Evolutionary conservation across 2,888 invertebrate species (phyloP), one percentile per base, ranked within the genome.

Genomic region (Drosophila recens): DNA sequence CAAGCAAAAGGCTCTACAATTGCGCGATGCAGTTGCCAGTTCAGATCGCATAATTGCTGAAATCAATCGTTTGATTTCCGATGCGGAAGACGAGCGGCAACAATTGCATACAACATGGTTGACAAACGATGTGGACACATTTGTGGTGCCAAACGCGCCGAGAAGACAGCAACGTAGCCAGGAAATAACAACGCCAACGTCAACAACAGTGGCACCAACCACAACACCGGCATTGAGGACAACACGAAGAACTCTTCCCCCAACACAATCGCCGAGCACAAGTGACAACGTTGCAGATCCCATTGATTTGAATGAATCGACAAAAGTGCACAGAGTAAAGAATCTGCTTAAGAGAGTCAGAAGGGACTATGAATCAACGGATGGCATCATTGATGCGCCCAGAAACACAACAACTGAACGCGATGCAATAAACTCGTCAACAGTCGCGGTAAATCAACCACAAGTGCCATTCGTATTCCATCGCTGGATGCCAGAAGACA

Each of bases 141-240:
- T 72, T 61, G 45, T 72, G n/a, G 65, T 68, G 20, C 77, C 76
- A 13, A 15, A 54, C 38, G 43, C 49, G 4, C 15, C 56, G 15
- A 40, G 36, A 27, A 27, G 36, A 30, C 27, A 20, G 10, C 33
- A 15, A 17, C 46, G 36, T 0, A 40, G n/a, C 0, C 51, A 6
- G 8, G 33, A 15, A 11, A 15, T 6, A 4, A 6, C 15, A 30
- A 11, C 20, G 27, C 6, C 46, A 43, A 49, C 38, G 1, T 1
- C 20, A 9, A 3, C 11, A 17, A 36, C 36, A 13, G 2, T n/a
- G 6, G n/a, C 17, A 8, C 20, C 5, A 11, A 6, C 9, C n/a
- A 15, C 30, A 45, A 13, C 23, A 51, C 10, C 10, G 1, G 11
- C n/a, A 2, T 10, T 43, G 15, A 15, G 1, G 23, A 4, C 17